Conservation (phyloP, 1,140 invertebrate species). For the Philotrypesis tridentata region DNA sequence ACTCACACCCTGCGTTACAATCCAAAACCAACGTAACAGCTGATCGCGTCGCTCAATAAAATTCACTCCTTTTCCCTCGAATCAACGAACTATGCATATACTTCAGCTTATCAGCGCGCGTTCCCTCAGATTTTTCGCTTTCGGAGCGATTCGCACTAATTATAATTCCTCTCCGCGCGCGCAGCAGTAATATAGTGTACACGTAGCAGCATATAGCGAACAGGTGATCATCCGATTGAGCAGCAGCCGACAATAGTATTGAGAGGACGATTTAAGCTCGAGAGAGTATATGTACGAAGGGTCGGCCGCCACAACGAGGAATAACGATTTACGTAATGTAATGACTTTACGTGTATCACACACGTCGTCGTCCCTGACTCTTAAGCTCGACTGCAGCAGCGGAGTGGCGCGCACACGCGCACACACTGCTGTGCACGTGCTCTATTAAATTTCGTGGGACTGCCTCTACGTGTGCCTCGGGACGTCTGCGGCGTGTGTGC, state of each 20-base stretch:
- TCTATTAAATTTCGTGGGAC: constrained; percentile 33
- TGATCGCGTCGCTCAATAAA: too few relatives aligned
- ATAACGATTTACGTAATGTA: constrained; percentile 34
- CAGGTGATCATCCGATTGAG: neutral
- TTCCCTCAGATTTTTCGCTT: too few relatives aligned
- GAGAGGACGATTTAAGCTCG: neutral
- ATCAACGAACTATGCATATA: too few relatives aligned
- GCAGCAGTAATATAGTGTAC: too few relatives aligned
- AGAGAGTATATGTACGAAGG: constrained; percentile 4
- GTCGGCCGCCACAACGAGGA: neutral
- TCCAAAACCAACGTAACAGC: too few relatives aligned
- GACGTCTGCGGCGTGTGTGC: neutral
- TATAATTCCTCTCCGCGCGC: too few relatives aligned
- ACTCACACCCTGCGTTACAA: too few relatives aligned
- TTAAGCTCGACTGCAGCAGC: neutral
- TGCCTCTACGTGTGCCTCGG: neutral
- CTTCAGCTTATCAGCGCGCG: too few relatives aligned
- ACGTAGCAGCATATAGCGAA: neutral
- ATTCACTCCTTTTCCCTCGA: too few relatives aligned
- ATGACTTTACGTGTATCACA: constrained; percentile 13
- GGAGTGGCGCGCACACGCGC: too few relatives aligned
- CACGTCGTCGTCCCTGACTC: constrained; percentile 10
- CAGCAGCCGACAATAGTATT: neutral
- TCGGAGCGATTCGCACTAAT: too few relatives aligned
- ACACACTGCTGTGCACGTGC: too few relatives aligned